Percentiles rank a stretch among this genome's conserved stretches.
Evolutionary conservation across 2,888 invertebrate species (phyloP).

Genomic region (Heteromurus nitidus): DNA sequence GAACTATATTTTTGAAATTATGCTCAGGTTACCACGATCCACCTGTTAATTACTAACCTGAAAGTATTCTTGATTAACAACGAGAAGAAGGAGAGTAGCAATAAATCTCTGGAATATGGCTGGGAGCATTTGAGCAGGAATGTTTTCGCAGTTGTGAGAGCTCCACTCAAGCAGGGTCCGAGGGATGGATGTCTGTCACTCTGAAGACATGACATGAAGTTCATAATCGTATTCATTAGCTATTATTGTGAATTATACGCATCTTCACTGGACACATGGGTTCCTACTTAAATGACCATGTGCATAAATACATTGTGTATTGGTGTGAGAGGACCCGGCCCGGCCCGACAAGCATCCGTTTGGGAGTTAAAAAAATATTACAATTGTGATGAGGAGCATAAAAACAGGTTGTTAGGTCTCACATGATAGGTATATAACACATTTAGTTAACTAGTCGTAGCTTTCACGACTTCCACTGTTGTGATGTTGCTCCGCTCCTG

Average conservation of each 20-base stretch:
- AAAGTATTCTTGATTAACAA: slow-evolving; percentile 45
- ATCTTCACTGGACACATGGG: neutral
- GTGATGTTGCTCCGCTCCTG: slow-evolving; percentile 7
- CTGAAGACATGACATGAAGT: slow-evolving; percentile 16
- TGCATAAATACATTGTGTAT: no score
- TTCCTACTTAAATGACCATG: neutral
- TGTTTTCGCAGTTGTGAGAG: neutral
- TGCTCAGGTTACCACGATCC: slow-evolving; percentile 35
- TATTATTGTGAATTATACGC: slow-evolving; percentile 1
- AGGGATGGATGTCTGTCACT: neutral
- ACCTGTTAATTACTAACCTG: slow-evolving; percentile 47
- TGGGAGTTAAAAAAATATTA: no score
- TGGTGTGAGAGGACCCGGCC: no score
- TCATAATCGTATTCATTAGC: slow-evolving; percentile 10
- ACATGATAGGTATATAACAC: no score
- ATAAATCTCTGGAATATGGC: neutral
- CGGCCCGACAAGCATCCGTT: no score
- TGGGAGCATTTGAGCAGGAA: slow-evolving; percentile 1
- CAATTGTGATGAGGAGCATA: no score
- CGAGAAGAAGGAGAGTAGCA: neutral
- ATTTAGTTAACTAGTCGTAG: no score
- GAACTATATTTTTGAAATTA: slow-evolving; percentile 48
- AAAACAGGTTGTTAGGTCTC: no score
- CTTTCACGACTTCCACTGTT: no score
- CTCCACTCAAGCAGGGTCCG: neutral